A percentile compares a stretch with the other conserved stretches of the same genome.
phyloP scores from a whole-genome alignment of 2,888 invertebrate species.

The Amiota communis region DNA sequence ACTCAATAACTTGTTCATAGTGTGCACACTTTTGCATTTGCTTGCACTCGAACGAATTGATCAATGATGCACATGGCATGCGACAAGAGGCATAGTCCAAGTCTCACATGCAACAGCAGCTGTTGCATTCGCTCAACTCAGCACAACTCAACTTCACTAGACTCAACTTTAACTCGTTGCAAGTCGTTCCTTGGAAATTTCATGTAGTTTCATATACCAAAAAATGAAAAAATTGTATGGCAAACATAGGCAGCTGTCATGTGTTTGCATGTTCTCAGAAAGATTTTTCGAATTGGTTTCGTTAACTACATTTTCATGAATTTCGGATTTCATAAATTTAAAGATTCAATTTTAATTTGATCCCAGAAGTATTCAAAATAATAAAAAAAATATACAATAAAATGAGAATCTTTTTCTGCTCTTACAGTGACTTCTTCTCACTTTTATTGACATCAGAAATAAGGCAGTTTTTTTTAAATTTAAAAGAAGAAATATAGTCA shows the following conservation, averaged over 20 bases:
- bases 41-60: slow-evolving; percentile 20
- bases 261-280: too few relatives aligned
- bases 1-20: not conserved
- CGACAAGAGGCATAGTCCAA: not conserved
- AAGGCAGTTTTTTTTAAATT: too few relatives aligned
- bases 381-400: too few relatives aligned
- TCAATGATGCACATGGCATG: slow-evolving; percentile 2
- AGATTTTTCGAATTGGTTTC: too few relatives aligned
- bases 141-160: not conserved
- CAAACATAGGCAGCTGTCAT: not conserved
- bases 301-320: too few relatives aligned
- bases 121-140: not conserved
- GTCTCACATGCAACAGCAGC: not conserved
- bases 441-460: too few relatives aligned
- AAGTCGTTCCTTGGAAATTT: not conserved
- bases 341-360: too few relatives aligned
- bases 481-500: too few relatives aligned
- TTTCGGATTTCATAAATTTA: too few relatives aligned
- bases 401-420: too few relatives aligned
- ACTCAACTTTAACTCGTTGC: slow-evolving; percentile 1
- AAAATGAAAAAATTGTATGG: not conserved
- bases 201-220: not conserved
- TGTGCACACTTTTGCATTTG: slow-evolving; percentile 7
- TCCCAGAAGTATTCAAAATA: too few relatives aligned
- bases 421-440: too few relatives aligned